Evolutionary conservation across 2,888 invertebrate species (phyloP), one percentile per base, ranked within the genome.

Genomic region (Keiferia lycopersicella): DNA sequence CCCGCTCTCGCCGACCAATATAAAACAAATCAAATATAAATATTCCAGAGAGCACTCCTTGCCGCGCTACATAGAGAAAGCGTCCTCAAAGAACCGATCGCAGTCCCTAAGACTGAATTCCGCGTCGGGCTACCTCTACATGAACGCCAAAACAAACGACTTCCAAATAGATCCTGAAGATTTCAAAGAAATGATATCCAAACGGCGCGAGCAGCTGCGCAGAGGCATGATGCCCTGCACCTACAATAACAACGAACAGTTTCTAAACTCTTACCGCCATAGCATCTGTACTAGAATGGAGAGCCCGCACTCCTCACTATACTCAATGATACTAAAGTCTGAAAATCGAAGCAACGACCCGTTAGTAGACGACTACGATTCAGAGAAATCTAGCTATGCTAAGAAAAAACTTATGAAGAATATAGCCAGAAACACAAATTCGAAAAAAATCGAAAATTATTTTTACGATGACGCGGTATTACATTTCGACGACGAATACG

Each of bases 381-480:
- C 92, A 0, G 92, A 92, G 58, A 88, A 87, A 67, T 89, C 87
- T 0, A 91, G 89, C 69, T 92, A 92, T 73, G 91, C 91, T 0
- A 86, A 81, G 63, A 87, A 86, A 72, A 92, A 92, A 59, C 68
- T 92, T 0, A 82, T 91, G 83, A 89, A 84, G 53, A 92, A 92
- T 65, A 91, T 92, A 61, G 87, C 88, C 0, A 81, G 92, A 58
- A 92, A 92, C 60, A 89, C 90, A 0, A 75, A 72, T 16, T 77
- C 79, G 18, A 81, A 72, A 67, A 72, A 79, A 0, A 75, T 81
- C 0, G 87, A 90, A 45, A 92, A 91, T 60, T 92, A 92, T 60
- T 92, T 92, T 72, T 92, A 92, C 63, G 92, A 92, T 61, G 92
- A 92, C 60, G 88, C 92, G 0, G 89, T 92, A 0, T 64, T 92